Evolutionary conservation across 2,797 vertebrate species (phyloP).

Genomic region (Tapera naevia): DNA sequence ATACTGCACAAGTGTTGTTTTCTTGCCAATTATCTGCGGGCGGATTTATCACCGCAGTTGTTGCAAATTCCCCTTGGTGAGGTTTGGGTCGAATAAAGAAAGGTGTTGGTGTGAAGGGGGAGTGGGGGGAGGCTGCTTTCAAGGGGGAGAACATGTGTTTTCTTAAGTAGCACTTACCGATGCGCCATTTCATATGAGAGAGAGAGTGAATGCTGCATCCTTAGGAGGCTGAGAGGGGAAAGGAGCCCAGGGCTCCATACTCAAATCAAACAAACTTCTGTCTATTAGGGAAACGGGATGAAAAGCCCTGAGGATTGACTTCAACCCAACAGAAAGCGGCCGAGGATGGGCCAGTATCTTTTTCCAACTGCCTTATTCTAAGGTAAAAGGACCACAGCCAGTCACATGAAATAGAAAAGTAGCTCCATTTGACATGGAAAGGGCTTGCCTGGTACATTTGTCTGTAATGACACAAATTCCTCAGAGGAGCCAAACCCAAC

Average conservation of each 20-base stretch:
- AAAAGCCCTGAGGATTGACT: background rate
- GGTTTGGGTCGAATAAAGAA: slow-evolving; percentile 86
- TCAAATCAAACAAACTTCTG: slow-evolving; percentile 57
- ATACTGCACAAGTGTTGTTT: slow-evolving; percentile 99
- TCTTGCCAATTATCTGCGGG: slow-evolving; percentile 98
- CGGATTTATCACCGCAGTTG: slow-evolving; percentile 94
- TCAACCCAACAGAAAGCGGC: background rate
- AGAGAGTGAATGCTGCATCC: slow-evolving; percentile 65
- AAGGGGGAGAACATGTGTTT: slow-evolving; percentile 84
- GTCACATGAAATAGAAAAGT: background rate
- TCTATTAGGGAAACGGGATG: background rate
- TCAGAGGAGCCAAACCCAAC: background rate
- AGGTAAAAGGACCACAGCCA: background rate
- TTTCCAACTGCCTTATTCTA: background rate
- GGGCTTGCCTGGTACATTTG: background rate
- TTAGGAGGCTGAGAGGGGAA: slow-evolving; percentile 61
- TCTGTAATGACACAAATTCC: background rate
- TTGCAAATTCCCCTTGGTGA: slow-evolving; percentile 89
- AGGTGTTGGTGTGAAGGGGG: slow-evolving; percentile 80
- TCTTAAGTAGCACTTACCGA: slow-evolving; percentile 84
- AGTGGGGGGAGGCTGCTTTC: slow-evolving; percentile 76
- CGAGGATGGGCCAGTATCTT: background rate
- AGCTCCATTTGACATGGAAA: background rate
- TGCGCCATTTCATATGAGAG: slow-evolving; percentile 78
- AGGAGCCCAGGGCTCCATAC: background rate